Base-by-base conservation (phyloP, 2,797 vertebrate species). In the Coluber constrictor region DNA sequence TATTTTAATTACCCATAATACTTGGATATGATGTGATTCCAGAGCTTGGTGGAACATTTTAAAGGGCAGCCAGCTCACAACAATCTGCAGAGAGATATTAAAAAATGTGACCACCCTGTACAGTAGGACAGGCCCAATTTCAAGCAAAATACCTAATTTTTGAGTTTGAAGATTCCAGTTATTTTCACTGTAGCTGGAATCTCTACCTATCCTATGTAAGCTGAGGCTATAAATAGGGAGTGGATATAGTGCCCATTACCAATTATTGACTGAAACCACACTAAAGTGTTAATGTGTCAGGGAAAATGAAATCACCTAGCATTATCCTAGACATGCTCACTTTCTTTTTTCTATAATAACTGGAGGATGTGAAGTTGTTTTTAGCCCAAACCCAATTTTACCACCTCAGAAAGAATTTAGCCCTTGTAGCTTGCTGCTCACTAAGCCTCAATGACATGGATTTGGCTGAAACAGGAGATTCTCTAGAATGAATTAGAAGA, bases 401-500 rank as follows among this genome's bases (percentile, higher is more conserved):
- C 83, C 27, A 51, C 18, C 27, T 88, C 56, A 79, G n/a, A 63
- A 66, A 93, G 51, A 89, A 83, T 74, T 55, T 89, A 43, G 92
- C 86, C 63, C 63, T 15, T 88, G 32, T 5, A 93, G 88, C n/a
- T 70, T 61, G 70, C 23, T 7, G 0, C 43, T 57, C 29, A 59
- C 87, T n/a, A 47, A 5, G 32, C 63, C 93, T 93, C 37, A 60
- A 86, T 86, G 92, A 37, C 2, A 92, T 0, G 11, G 70, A 92
- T 23, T 63, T n/a, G 63, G 57, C n/a, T n/a, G 32, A 87, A 32
- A 56, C 37, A 59, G 32, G 61, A 25, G 55, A 74, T 15, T 90
- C 54, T 16, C 7, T 32, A 43, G 51, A 32, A 18, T 20, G 37
- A 90, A 74, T 95, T 90, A 93, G 93, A 96, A 43, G n/a, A 94